Conservation (phyloP, 2,113 vertebrate genomes). For the Alouatta palliata region DNA sequence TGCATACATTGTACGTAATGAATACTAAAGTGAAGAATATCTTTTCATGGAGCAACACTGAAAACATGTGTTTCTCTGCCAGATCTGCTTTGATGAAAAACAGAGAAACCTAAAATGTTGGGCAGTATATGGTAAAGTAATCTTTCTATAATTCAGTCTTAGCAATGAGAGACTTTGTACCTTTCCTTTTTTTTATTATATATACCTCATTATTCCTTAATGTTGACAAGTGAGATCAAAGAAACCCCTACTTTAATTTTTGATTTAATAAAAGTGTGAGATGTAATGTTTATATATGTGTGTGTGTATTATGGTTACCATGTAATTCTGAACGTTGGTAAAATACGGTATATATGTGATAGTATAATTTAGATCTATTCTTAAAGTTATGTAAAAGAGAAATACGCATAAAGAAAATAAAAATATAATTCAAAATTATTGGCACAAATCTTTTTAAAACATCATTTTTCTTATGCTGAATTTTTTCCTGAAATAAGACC, state of each 20-base stretch:
- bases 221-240: conserved; percentile 17
- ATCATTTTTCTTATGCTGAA: background rate
- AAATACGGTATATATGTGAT: background rate
- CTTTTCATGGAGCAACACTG: conserved; percentile 64
- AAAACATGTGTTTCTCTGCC: conserved; percentile 74
- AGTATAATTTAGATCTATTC: conserved; percentile 12
- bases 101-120: conserved; percentile 60
- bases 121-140: conserved; percentile 23
- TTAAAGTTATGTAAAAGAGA: conserved; percentile 9
- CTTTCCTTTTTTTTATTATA: background rate
- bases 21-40: conserved; percentile 73
- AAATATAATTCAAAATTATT: background rate
- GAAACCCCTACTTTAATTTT: background rate
- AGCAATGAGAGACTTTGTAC: background rate
- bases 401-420: background rate
- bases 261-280: background rate
- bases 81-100: conserved; percentile 63
- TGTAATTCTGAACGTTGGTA: conserved; percentile 15
- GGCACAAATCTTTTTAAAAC: background rate
- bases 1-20: conserved; percentile 77
- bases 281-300: background rate
- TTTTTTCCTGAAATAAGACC: background rate
- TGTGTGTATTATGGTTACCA: background rate
- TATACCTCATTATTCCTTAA: conserved; percentile 16
- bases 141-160: conserved; percentile 10